Percentiles rank a stretch among this genome's conserved stretches.
phyloP scores from a whole-genome alignment of 2,113 vertebrate genomes.

The Gallinago paraguaiae region DNA sequence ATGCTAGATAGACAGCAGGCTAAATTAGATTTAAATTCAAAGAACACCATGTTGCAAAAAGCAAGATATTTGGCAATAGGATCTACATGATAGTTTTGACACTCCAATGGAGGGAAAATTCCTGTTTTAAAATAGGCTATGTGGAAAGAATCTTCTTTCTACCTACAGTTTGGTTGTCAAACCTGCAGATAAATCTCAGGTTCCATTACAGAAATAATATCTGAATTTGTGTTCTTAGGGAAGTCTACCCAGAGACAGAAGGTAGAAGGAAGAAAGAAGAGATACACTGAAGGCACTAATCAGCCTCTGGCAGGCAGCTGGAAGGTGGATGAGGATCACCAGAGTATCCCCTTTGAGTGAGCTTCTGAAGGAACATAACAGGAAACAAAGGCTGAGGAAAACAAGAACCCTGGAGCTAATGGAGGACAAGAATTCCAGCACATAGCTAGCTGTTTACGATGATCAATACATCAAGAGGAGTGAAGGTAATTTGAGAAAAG shows the following conservation, averaged over 20 bases:
- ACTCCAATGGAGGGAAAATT: neutral
- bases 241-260: neutral
- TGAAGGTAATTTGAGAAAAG: neutral
- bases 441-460: neutral
- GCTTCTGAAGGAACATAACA: neutral
- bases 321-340: neutral
- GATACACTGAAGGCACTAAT: neutral
- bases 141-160: neutral
- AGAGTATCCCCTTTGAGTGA: neutral
- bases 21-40: neutral
- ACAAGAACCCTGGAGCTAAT: neutral
- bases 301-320: neutral
- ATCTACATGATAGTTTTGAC: neutral
- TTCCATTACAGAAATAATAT: neutral
- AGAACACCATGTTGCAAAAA: neutral
- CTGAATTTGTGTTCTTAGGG: neutral
- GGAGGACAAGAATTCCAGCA: neutral
- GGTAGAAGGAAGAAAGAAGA: neutral
- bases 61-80: neutral
- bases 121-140: neutral
- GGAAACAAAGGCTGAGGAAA: neutral
- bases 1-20: neutral
- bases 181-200: neutral
- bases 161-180: neutral
- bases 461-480: neutral